phyloP scores from a whole-genome alignment of 2,113 vertebrate genomes.

The Macquaria australasica region DNA sequence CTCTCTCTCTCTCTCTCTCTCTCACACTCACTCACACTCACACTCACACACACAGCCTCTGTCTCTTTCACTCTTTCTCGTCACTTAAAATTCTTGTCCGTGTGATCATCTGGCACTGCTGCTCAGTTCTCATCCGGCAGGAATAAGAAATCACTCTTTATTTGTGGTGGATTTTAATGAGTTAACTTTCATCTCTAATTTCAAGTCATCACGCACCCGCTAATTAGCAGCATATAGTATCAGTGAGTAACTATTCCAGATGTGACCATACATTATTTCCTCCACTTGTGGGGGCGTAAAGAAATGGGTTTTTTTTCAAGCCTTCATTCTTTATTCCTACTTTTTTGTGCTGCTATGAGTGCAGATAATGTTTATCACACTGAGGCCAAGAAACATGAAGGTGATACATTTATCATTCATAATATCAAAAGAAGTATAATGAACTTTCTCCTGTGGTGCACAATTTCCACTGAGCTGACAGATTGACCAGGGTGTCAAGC shows the following conservation, averaged over 20 bases:
- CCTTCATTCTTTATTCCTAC: not conserved
- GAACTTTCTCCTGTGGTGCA: conserved; percentile 36
- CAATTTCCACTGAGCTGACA: conserved; percentile 52
- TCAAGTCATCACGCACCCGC: conserved; percentile 32
- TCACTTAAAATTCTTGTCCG: not conserved
- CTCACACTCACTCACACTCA: conserved; percentile 11
- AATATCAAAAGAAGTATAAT: conserved; percentile 32
- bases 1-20: too few species aligned
- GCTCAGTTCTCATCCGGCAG: conserved; percentile 43
- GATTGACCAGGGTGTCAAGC: conserved; percentile 49
- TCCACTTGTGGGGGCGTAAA: not conserved
- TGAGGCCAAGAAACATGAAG: conserved; percentile 6
- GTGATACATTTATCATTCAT: conserved; percentile 27
- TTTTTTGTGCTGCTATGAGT: not conserved
- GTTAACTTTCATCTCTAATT: conserved; percentile 26
- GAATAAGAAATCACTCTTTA: conserved; percentile 51
- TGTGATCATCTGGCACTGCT: not conserved
- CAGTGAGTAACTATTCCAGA: conserved; percentile 21
- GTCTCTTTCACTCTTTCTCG: not conserved
- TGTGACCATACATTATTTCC: conserved; percentile 46
- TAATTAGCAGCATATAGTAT: conserved; percentile 43
- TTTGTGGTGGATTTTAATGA: conserved; percentile 42
- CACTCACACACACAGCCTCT: not conserved
- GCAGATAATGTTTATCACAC: not conserved
- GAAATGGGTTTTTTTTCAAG: not conserved